Evolutionary conservation across 2,113 vertebrate species (phyloP), one percentile per base, ranked within the genome.

Genomic region (Felis chaus): DNA sequence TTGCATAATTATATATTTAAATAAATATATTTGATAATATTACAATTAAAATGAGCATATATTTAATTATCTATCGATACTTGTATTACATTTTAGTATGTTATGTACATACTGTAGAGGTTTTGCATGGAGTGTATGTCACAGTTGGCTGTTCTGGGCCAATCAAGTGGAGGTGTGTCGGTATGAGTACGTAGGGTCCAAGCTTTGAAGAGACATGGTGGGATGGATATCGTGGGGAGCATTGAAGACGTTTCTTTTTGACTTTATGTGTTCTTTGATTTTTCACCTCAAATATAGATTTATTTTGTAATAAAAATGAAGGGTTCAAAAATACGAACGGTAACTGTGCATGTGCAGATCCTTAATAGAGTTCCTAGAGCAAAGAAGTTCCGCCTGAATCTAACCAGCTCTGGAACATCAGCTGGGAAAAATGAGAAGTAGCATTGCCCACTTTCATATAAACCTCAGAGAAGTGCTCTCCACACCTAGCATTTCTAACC

Each of bases 181-280:
- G 19, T 63, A 19, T 53, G 50, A 41, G 7, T n/a, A 8, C 11
- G 6, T 12, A 83, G 19, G 8, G 33, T 3, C 10, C 45, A 3
- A 0, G 4, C 25, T 95, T 55, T 61, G 50, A 31, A 21, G 57
- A 55, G 12, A 33, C 3, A 29, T n/a, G 11, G 31, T 78, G 16
- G 12, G 13, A 61, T 11, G n/a, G 4, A 61, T 63, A 5, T 0
- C 36, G 0, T 27, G 6, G 27, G 9, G 5, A 53, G 10, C 6
- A 11, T 5, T 41, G n/a, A 31, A 45, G 29, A 4, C 39, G 39
- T 87, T 94, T 90, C 36, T 27, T 55, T 71, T 82, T 48, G 7
- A 45, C 41, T 69, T 80, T 31, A 25, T 94, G 4, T 48, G 31
- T 86, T 45, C 23, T 48, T 85, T 94, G 2, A 94, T 50, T 45